phyloP scores from a whole-genome alignment of 2,888 invertebrate species.

The Lepeophtheirus nordmannii region DNA sequence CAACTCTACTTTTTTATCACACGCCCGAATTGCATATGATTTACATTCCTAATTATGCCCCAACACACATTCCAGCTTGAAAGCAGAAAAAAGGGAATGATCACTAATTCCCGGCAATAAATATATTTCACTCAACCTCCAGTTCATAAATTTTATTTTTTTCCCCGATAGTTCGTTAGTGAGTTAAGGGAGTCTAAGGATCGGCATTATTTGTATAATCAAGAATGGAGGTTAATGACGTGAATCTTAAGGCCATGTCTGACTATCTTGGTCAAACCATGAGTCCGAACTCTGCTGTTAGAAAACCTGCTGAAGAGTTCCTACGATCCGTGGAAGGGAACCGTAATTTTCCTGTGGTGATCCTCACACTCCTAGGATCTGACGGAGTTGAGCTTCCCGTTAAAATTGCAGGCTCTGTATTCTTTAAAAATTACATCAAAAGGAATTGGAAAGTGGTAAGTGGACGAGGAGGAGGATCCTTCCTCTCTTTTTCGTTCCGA shows the following conservation, averaged over 20 bases:
- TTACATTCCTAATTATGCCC: too few relatives aligned
- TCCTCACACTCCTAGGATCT: constrained; percentile 71
- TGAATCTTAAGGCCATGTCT: constrained; percentile 61
- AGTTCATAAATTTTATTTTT: too few relatives aligned
- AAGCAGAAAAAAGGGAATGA: too few relatives aligned
- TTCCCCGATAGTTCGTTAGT: too few relatives aligned
- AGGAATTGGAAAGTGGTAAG: constrained; percentile 79
- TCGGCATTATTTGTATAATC: too few relatives aligned
- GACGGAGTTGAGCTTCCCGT: constrained; percentile 62
- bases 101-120: too few relatives aligned
- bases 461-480: constrained; percentile 29
- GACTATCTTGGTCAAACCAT: constrained; percentile 75
- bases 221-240: constrained; percentile 71
- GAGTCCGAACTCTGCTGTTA: constrained; percentile 51
- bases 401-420: constrained; percentile 74
- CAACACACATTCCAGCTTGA: too few relatives aligned
- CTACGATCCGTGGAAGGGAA: constrained; percentile 75
- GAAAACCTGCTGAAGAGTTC: constrained; percentile 64
- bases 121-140: too few relatives aligned
- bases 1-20: too few relatives aligned
- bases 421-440: constrained; percentile 91
- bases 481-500: neutral
- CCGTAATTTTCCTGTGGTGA: constrained; percentile 70
- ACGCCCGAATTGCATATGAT: too few relatives aligned
- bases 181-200: too few relatives aligned